These are phyloP conservation scores for Pyrochroa serraticornis DNA, from an alignment of 2,888 invertebrate genomes.

Conservation along the genomic window DNA sequence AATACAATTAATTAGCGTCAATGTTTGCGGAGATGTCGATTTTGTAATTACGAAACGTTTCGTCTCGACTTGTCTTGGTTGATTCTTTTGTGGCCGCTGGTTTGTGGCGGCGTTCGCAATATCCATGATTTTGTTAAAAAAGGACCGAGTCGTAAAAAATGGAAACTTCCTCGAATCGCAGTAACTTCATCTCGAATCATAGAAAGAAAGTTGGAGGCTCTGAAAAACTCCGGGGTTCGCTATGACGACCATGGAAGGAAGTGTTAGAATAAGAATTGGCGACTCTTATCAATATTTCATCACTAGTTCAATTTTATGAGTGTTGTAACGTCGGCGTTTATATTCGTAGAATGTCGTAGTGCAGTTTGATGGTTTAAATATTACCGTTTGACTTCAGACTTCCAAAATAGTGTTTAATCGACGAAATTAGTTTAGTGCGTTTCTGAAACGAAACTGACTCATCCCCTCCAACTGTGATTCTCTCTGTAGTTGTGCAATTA, in stretches of 20 bases:
- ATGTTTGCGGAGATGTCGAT: no score
- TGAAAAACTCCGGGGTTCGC: constrained; percentile 2
- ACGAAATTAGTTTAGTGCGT: constrained; percentile 13
- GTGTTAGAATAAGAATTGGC: constrained; percentile 20
- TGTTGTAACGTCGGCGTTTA: constrained; percentile 27
- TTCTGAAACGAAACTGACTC: constrained; percentile 2
- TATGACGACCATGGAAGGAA: constrained; percentile 11
- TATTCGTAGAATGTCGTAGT: constrained; percentile 31
- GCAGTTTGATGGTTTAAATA: constrained; percentile 16
- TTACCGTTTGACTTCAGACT: constrained; percentile 15
- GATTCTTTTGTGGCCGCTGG: not conserved
- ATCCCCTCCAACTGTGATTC: constrained; percentile 32
- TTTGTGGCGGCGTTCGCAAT: not conserved
- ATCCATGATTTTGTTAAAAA: constrained; percentile 2
- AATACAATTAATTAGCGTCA: constrained; percentile 3
- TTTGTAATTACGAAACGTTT: no score
- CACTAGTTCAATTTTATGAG: constrained; percentile 31
- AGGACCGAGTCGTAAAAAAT: constrained; percentile 12
- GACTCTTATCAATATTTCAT: constrained; percentile 28
- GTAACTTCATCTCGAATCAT: constrained; percentile 31
- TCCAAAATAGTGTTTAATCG: constrained; percentile 8
- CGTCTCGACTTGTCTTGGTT: not conserved
- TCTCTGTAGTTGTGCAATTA: constrained; percentile 18
- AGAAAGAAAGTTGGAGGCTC: constrained; percentile 27
- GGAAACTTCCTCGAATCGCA: constrained; percentile 22